Base-by-base conservation (phyloP, 2,113 vertebrate species). In the Vireo altiloquus region DNA sequence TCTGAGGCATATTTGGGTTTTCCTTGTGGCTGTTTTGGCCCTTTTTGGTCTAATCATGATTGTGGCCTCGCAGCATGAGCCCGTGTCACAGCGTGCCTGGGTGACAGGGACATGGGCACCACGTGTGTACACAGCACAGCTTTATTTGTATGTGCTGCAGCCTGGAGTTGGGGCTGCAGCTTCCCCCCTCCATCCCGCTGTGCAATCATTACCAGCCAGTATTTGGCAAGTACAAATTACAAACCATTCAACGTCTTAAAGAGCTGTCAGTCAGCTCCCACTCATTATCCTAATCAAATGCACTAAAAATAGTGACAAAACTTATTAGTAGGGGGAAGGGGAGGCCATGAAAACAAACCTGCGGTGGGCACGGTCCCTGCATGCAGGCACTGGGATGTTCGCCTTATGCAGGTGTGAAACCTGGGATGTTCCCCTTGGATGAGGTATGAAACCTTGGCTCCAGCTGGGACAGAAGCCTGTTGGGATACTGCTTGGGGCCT, bases 251-350 rank as follows among this genome's bases (percentile, higher is more conserved):
- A 10, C 79, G 50, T 66, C 78, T 79, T 91, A 52, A 85, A 95
- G 91, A 79, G 90, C 94, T 96, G 96, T 92, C 97, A 97, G 28
- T 97, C 96, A 96, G 94, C 72, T 17, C 33, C 87, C 53, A 74
- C 90, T 96, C 85, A 65, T 96, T 96, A 95, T 92, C 91, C 94
- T 95, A 93, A 97, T 97, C 92, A 97, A 94, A 94, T 28, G 64
- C 90, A 83, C 94, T 96, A 96, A 94, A 95, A 97, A 96, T 97
- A 94, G 90, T 64, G 89, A 71, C 82, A 82, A 92, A 94, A 88
- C 37, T 95, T 89, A 90, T 65, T 91, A 89, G 46, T 4, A 6
- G 35, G 70, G 65, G 52, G 84, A 77, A 53, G 71, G 37, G 50
- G 69, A 81, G 70, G 77, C 60, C 52, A 16, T 44, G 63, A 39